These are phyloP conservation scores for Drosophila lutescens DNA, from an alignment of 2,888 invertebrate genomes.

Conservation along the genomic window DNA sequence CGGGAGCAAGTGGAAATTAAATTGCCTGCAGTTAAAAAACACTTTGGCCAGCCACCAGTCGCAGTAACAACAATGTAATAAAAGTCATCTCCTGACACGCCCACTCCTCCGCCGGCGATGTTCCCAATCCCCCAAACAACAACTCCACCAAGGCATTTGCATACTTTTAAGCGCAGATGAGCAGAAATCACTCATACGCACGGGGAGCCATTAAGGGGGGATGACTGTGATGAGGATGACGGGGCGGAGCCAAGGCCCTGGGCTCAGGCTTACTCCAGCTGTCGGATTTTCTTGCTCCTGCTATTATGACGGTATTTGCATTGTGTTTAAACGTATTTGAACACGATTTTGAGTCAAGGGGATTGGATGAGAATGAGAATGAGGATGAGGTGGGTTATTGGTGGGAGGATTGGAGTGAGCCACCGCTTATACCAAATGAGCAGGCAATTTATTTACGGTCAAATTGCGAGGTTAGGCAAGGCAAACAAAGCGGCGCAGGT, in stretches of 20 bases:
- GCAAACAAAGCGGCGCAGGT: slow-evolving; percentile 58
- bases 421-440: slow-evolving; percentile 81
- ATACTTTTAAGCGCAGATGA: slow-evolving; percentile 78
- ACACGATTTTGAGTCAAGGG: slow-evolving; percentile 58
- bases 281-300: slow-evolving; percentile 63
- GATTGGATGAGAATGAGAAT: slow-evolving; percentile 23
- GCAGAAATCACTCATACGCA: slow-evolving; percentile 81
- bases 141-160: slow-evolving; percentile 70
- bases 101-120: slow-evolving; percentile 33
- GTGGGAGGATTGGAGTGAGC: background rate
- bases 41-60: slow-evolving; percentile 60
- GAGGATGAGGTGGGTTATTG: background rate
- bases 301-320: slow-evolving; percentile 83
- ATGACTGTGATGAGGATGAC: background rate
- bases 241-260: slow-evolving; percentile 64
- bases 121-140: slow-evolving; percentile 7
- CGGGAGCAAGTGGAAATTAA: slow-evolving; percentile 63
- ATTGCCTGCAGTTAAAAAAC: slow-evolving; percentile 81
- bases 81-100: slow-evolving; percentile 71
- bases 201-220: slow-evolving; percentile 56
- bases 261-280: slow-evolving; percentile 57
- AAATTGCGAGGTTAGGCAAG: slow-evolving; percentile 78
- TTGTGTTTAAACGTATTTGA: slow-evolving; percentile 82
- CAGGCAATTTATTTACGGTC: slow-evolving; percentile 83
- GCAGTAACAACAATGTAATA: slow-evolving; percentile 52